Evolutionary conservation across 2,113 vertebrate genomes (phyloP), one percentile per base, ranked within the genome.

Genomic region (Typhlomys cinereus): DNA sequence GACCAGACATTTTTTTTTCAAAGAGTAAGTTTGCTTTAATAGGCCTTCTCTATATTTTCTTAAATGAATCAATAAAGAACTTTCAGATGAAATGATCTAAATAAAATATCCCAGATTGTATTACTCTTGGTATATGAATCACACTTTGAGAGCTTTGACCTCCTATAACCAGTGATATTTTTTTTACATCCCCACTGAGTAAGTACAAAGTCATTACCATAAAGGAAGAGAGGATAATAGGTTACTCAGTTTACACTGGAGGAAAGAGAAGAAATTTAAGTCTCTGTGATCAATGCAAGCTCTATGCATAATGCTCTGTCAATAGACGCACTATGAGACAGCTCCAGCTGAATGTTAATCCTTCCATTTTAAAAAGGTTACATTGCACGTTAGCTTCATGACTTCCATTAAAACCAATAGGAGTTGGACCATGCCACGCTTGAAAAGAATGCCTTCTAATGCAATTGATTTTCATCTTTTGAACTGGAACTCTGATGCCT

Each of bases 361-460:
- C 80, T 97, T 85, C 74, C 59, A 86, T 93, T 96, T 95, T 95
- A 34, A 81, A 97, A 92, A 96, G 66, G 94, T 96, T 94, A 92
- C 54, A 44, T 67, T 59, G 86, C 54, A 67, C 87, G 94, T 95
- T 85, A 89, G 41, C 92, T 76, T 92, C 79, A 44, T 69, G 81
- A 52, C 70, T 96, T 92, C 91, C 75, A 85, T 95, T 95, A 97
- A 90, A 85, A 7, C 85, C 86, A 93, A 46, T 84, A 20, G 91
- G 85, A 96, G 70, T n/a, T 82, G 8, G 66, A 80, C 88, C n/a
- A 66, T 86, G 39, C 89, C 46, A 54, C 52, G 59, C 91, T 82
- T 69, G 73, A 64, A 64, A 92, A 92, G 83, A 95, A 94, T 92
- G 62, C 14, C 78, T 25, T 95, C 85, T 92, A 85, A 94, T 80